Conservation (phyloP, 2,797 vertebrate species). For the Micropoecilia bifurca region DNA sequence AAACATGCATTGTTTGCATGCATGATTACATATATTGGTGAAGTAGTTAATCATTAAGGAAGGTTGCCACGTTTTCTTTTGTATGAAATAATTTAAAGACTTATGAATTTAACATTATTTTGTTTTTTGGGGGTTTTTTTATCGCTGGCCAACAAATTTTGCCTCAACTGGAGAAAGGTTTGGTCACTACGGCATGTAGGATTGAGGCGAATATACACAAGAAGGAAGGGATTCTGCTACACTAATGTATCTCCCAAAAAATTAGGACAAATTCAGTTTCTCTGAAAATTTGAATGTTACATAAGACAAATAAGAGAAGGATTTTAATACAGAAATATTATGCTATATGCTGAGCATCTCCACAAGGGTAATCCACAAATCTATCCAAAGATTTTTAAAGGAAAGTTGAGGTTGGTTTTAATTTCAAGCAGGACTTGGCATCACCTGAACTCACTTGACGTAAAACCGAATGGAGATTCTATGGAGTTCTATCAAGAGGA, state of each 20-base stretch:
- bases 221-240: not conserved
- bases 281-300: not conserved
- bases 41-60: slow-evolving; percentile 38
- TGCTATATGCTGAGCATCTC: not conserved
- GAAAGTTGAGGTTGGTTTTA: not conserved
- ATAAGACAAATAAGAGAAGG: not conserved
- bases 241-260: not conserved
- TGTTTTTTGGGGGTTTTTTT: slow-evolving; percentile 58
- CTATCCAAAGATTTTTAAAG: not conserved
- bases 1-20: slow-evolving; percentile 34
- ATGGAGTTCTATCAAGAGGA: not conserved
- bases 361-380: not conserved
- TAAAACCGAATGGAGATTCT: not conserved
- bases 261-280: not conserved
- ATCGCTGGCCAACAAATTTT: slow-evolving; percentile 38
- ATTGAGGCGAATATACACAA: slow-evolving; percentile 2
- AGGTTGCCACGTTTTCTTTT: slow-evolving; percentile 66
- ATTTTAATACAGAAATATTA: slow-evolving; percentile 1
- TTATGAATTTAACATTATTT: slow-evolving; percentile 68
- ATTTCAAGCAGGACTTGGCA: not conserved
- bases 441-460: not conserved
- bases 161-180: slow-evolving; percentile 28
- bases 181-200: slow-evolving; percentile 57
- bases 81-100: slow-evolving; percentile 81
- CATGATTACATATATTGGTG: slow-evolving; percentile 25